phyloP scores from a whole-genome alignment of 2,888 invertebrate species.

The Trisateles emortualis region DNA sequence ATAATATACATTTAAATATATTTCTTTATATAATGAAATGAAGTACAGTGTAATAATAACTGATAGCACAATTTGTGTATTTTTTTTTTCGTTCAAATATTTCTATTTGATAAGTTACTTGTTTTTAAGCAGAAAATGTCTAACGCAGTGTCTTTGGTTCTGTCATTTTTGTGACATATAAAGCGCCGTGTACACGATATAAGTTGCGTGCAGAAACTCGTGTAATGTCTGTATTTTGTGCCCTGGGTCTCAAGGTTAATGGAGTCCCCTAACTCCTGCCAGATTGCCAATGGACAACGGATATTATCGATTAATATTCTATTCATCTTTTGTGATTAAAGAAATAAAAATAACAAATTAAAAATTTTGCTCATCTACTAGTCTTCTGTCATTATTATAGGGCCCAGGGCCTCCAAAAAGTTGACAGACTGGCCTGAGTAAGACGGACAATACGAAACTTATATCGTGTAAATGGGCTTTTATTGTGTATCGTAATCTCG shows the following conservation, averaged over 20 bases:
- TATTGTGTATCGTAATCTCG: neutral
- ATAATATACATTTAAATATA: conserved; percentile 32
- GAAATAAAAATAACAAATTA: too few species aligned
- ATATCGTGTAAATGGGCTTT: neutral
- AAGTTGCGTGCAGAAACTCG: neutral
- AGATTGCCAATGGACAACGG: too few species aligned
- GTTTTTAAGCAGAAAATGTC: conserved; percentile 43
- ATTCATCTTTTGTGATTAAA: too few species aligned
- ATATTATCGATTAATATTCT: too few species aligned
- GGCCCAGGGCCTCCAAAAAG: too few species aligned
- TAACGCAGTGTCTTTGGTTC: conserved; percentile 29
- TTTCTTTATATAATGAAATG: conserved; percentile 39
- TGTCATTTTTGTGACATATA: conserved; percentile 21
- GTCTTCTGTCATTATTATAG: too few species aligned
- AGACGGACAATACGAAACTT: neutral
- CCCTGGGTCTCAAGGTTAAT: too few species aligned
- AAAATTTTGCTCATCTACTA: too few species aligned
- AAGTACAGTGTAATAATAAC: conserved; percentile 57
- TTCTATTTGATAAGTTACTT: conserved; percentile 49
- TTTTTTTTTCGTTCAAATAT: conserved; percentile 42
- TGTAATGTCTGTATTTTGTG: neutral
- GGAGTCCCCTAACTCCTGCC: too few species aligned
- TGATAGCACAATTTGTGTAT: conserved; percentile 59
- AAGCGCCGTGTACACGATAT: neutral
- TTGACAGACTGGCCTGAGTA: too few species aligned